Evolutionary conservation across 2,797 vertebrate species (phyloP).

Genomic region (Tapirus indicus): DNA sequence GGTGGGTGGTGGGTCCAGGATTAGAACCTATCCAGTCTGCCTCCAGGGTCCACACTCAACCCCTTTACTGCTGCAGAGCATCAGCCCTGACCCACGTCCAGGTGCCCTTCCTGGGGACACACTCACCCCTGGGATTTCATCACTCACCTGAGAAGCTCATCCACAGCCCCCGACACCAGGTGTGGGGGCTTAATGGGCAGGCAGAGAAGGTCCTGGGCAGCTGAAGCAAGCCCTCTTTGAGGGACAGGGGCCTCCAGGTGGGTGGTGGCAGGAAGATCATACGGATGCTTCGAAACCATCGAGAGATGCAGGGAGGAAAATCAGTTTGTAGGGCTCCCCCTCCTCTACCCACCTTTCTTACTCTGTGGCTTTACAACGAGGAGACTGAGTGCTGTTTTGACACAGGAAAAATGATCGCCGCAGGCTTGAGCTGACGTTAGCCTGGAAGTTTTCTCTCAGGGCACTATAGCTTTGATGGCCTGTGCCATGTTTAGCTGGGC

Average conservation of each 20-base stretch:
- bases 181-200: background rate
- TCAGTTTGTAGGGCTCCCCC: background rate
- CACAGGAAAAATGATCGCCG: constrained; percentile 50
- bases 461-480: background rate
- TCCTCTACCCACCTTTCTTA: background rate
- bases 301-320: background rate
- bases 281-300: background rate
- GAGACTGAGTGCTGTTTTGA: constrained; percentile 73
- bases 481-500: background rate
- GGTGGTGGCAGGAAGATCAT: background rate
- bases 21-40: background rate
- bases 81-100: background rate
- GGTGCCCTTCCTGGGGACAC: background rate
- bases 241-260: no score
- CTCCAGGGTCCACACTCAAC: background rate
- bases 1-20: background rate
- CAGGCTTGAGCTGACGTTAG: constrained; percentile 58
- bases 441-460: constrained; percentile 46
- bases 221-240: background rate
- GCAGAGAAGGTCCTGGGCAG: background rate
- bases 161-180: background rate
- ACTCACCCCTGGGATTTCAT: background rate
- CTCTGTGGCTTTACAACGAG: constrained; percentile 55
- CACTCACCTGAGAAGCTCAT: background rate
- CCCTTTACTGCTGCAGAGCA: rapidly evolving